A percentile compares a stretch with the other conserved stretches of the same genome.
Conservation (phyloP, 2,888 invertebrate genomes). For the Dicranocentrus wangi region DNA sequence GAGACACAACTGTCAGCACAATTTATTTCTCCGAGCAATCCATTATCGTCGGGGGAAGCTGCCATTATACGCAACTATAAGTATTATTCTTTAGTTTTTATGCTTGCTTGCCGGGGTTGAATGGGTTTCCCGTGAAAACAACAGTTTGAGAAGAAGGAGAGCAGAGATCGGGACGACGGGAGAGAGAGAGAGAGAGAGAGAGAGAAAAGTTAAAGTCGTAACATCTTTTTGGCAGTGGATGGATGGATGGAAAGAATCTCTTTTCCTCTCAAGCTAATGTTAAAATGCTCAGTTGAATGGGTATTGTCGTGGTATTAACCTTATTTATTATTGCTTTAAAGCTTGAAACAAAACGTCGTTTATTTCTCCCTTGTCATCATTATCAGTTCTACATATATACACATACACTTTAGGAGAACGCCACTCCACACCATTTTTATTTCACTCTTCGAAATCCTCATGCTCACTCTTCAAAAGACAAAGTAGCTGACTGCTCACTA, state of each 20-base stretch:
- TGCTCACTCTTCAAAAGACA: conserved; percentile 6
- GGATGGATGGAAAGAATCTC: too few species aligned
- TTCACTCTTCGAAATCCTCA: conserved; percentile 6
- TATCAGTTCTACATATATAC: conserved; percentile 11
- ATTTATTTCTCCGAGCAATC: not conserved
- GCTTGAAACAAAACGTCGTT: conserved; percentile 64
- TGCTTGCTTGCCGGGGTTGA: too few species aligned
- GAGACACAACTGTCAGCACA: not conserved
- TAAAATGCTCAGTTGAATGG: conserved; percentile 32
- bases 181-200: conserved; percentile 14
- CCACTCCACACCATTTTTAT: not conserved
- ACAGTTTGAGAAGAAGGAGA: not conserved
- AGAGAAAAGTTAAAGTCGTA: conserved; percentile 2
- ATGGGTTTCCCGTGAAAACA: too few species aligned
- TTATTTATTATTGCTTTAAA: conserved; percentile 65
- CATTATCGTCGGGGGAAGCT: conserved; percentile 1
- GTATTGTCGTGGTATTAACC: conserved; percentile 63
- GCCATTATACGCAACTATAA: too few species aligned
- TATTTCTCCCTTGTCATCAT: conserved; percentile 55
- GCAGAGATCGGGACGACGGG: not conserved
- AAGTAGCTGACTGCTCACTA: too few species aligned
- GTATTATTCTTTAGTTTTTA: too few species aligned
- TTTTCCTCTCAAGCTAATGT: not conserved
- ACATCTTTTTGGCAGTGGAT: too few species aligned
- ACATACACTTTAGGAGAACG: not conserved